Base-by-base conservation (phyloP, 1,140 invertebrate genomes). In the Mercenaria mercenaria region DNA sequence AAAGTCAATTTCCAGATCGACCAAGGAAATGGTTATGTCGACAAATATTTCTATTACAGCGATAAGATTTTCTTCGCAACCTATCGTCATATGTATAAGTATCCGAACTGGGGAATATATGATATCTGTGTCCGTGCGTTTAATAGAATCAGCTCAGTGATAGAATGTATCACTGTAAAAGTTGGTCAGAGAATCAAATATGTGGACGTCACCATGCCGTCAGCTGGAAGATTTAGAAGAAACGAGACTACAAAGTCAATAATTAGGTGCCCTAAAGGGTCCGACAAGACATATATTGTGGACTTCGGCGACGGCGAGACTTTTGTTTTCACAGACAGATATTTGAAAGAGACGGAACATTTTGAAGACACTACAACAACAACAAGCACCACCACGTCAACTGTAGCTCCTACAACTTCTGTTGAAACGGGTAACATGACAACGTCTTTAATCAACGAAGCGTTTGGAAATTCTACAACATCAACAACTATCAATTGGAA, bases 101-200 rank as follows among this genome's bases (percentile, higher is more conserved):
- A 95, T 85, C 80, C 72, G 1, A 86, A 93, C 37, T 96, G 94
- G 93, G 95, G 95, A 10, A 94, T 94, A 37, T 96, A 96, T 82
- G 90, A 56, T 23, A 91, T 95, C 0, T 88, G 84, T 67, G 93
- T 94, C 8, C 90, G 88, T 0, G 95, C 94, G 10, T 82, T 52
- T 23, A 96, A 95, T 72, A 93, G 93, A 85, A 93, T 96, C 13
- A 93, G 91, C 43, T 89, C 91, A 15, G 84, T 94, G 15, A 84
- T 81, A 0, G 84, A 90, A 3, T 92, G 90, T 59, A 86, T 91
- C n/a, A 43, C 91, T 8, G 85, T 93, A 0, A 94, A 95, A 74
- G 95, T 95, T 32, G 95, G 95, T 6, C 82, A 95, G 69, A 94
- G 95, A 80, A 94, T 96, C n/a, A 93, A 93, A 3, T 93, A 91